These are phyloP conservation scores for Corticium candelabrum DNA, from an alignment of 37 sponge, comb jelly and placozoan species.

Conservation along the genomic window DNA sequence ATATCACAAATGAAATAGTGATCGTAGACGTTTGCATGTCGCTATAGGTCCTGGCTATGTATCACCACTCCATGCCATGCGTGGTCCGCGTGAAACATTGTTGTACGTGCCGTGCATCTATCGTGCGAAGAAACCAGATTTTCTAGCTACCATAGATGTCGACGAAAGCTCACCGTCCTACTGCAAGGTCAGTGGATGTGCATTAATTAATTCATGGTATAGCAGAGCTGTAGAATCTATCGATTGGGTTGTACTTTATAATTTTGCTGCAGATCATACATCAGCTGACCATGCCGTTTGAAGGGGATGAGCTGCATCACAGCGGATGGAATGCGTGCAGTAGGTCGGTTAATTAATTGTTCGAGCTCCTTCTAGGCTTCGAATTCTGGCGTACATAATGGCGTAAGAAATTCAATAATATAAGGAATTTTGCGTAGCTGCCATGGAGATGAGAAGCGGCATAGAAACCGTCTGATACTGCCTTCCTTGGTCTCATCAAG, in stretches of 20 bases:
- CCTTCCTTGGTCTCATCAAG: conserved; percentile 54
- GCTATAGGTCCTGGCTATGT: conserved; percentile 9
- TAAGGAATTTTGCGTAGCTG: conserved; percentile 29
- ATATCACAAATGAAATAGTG: too few species aligned
- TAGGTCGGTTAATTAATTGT: conserved; percentile 27
- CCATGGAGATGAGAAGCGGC: conserved; percentile 52
- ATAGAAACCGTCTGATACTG: conserved; percentile 59
- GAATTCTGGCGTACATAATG: too few species aligned
- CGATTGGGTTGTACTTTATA: too few species aligned
- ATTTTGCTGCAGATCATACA: conserved; percentile 73
- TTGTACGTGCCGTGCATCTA: conserved; percentile 85
- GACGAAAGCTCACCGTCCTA: conserved; percentile 59
- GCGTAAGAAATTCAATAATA: neutral
- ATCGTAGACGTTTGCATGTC: too few species aligned
- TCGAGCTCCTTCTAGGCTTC: neutral
- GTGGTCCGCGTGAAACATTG: conserved; percentile 67
- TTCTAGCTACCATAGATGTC: conserved; percentile 75
- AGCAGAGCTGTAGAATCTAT: too few species aligned
- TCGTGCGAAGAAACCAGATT: conserved; percentile 64
- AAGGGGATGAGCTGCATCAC: conserved; percentile 81
- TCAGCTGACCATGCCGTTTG: conserved; percentile 47
- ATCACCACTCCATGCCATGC: neutral
- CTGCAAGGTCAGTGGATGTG: conserved; percentile 33
- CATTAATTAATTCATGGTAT: too few species aligned
- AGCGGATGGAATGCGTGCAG: conserved; percentile 90